Conservation (phyloP, 2,113 vertebrate species). For the Apaloderma vittatum region DNA sequence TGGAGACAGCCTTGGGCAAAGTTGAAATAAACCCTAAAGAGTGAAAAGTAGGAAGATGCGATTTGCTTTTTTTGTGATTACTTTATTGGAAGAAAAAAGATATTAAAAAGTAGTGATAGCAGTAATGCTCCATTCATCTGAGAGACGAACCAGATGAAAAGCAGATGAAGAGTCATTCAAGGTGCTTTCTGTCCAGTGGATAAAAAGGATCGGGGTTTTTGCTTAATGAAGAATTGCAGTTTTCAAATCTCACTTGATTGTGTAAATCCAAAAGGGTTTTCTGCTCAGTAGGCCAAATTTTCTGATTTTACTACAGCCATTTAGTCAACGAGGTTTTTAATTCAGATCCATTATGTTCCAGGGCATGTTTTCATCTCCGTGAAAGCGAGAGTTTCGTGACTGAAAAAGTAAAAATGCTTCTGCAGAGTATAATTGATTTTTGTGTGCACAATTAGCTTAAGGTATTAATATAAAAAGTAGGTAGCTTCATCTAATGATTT, state of each 20-base stretch:
- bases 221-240: constrained; percentile 13
- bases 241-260: not conserved
- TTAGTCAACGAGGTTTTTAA: not conserved
- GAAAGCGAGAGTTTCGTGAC: not conserved
- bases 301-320: not conserved
- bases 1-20: not conserved
- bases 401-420: not conserved
- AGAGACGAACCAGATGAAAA: not conserved
- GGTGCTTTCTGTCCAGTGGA: not conserved
- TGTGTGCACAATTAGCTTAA: constrained; percentile 74
- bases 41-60: not conserved
- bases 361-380: not conserved
- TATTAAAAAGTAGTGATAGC: not conserved
- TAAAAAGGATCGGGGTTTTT: constrained; percentile 6
- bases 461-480: constrained; percentile 77
- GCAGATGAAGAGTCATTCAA: not conserved
- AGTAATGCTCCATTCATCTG: not conserved
- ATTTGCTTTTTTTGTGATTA: not conserved
- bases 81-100: not conserved
- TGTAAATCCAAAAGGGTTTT: not conserved
- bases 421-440: not conserved
- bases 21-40: not conserved
- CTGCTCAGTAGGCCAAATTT: not conserved
- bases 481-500: constrained; percentile 77
- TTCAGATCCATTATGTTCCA: not conserved